Evolutionary conservation across 2,113 vertebrate species (phyloP), one percentile per base, ranked within the genome.

Genomic region (Chlorocebus sabaeus): DNA sequence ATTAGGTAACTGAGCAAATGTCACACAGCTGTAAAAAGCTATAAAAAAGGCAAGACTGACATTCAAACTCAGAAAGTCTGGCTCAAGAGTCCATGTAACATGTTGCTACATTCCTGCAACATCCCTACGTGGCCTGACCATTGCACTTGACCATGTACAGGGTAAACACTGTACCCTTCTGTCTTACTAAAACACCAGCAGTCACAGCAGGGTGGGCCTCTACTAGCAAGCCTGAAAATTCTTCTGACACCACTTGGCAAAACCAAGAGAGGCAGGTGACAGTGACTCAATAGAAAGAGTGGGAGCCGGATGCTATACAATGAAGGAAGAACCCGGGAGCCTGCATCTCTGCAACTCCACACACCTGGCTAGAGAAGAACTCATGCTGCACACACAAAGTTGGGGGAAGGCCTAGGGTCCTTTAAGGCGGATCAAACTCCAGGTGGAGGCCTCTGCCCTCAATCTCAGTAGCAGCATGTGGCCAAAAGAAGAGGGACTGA

Each of bases 161-260:
- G 61, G 61, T 64, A 76, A 88, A 82, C 52, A 76, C 32, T 27
- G 6, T 1, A 27, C 35, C 82, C 80, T 79, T 76, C 50, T 40
- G 48, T 70, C 89, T 91, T 67, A 70, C 45, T 86, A 73, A 89
- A 93, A 95, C 32, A 57, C 73, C 93, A 93, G 75, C 81, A 61
- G 59, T 82, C 73, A 59, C 70, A 94, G 88, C 61, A 84, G n/a
- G 23, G 14, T 70, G 35, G 1, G 3, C 35, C 59, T 86, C 90
- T 27, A 18, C 20, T 10, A 57, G 43, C 8, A 30, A 88, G 76
- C 55, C 72, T 57, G 38, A 57, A 93, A 50, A 73, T 38, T 93
- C 70, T 23, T 23, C 72, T 6, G 20, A 18, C 25, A 48, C 61
- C 75, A 61, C 68, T 55, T 57, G 61, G 76, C 25, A 84, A 96